Evolutionary conservation across 1,140 invertebrate genomes (phyloP), one percentile per base, ranked within the genome.

Genomic region (Drosophila leontia): DNA sequence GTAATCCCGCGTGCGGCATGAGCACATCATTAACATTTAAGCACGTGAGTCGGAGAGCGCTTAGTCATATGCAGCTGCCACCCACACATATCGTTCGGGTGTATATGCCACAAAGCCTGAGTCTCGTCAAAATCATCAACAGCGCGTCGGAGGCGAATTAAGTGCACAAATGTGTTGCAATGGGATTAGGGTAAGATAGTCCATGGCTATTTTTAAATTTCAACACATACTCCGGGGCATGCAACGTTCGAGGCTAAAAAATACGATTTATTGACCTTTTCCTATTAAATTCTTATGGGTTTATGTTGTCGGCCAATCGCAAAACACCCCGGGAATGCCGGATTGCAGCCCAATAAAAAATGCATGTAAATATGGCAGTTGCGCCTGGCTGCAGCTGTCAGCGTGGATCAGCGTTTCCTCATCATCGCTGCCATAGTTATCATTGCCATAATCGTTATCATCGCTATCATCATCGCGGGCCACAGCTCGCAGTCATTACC

Each of bases 11-110:
- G 45, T 72, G 55, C 58, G 56, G 62, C 42, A 65, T 47, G 51
- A 69, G 75, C 61, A 86, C 83, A 86, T 86, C 79, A 86, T 86
- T 87, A 87, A 82, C 82, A 86, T 86, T 86, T 87, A 77, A 79
- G 83, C 79, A 82, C 82, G 78, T 86, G 82, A 85, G 51, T 34
- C 57, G 58, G 34, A 75, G 75, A 83, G 58, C 86, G 75, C 79
- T 50, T 69, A 67, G 78, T 86, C 75, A 86, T 67, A 55, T 82
- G 58, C 82, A 81, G 82, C 82, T 75, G 78, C 51, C 50, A 37
- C 60, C 45, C 45, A 47, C 47, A 47, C 39, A 60, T 44, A 37
- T 23, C 34, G 17, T 8, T 53, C 7, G 29, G 29, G n/a, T 34
- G 39, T 60, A 26, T 57, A 26, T 51, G 26, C 11, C 53, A n/a